A percentile compares a stretch with the other conserved stretches of the same genome.
Conservation (phyloP, 2,113 vertebrate genomes). For the Etheostoma cragini region DNA sequence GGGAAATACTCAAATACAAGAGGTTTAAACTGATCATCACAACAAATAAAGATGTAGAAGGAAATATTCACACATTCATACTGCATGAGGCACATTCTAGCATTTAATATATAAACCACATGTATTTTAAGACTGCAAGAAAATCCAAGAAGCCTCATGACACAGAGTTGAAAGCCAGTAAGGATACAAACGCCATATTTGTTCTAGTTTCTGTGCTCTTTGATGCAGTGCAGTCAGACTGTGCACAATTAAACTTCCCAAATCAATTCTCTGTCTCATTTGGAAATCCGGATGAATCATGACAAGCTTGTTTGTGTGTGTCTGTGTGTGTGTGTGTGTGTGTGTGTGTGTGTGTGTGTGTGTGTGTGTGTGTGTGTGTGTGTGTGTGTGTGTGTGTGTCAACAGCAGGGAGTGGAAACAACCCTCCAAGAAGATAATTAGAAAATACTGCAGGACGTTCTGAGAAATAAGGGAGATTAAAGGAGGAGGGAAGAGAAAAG, state of each 20-base stretch:
- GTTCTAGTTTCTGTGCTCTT: slow-evolving; percentile 37
- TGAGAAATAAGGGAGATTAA: slow-evolving; percentile 36
- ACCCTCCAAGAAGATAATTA: slow-evolving; percentile 54
- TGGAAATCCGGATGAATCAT: slow-evolving; percentile 49
- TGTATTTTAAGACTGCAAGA: neutral
- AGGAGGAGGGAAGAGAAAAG: slow-evolving; percentile 7
- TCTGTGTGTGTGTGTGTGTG: slow-evolving; percentile 24
- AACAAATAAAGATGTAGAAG: neutral
- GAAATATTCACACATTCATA: neutral
- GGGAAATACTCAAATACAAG: slow-evolving; percentile 27
- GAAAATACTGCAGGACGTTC: slow-evolving; percentile 64
- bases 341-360: slow-evolving; percentile 33
- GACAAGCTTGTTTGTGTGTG: slow-evolving; percentile 36
- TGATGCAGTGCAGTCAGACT: slow-evolving; percentile 62
- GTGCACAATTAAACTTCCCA: slow-evolving; percentile 36
- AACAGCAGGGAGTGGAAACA: slow-evolving; percentile 45
- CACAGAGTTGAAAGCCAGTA: neutral
- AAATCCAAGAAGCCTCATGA: slow-evolving; percentile 6
- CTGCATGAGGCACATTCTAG: neutral
- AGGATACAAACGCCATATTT: slow-evolving; percentile 9
- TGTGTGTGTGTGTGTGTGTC: slow-evolving; percentile 22
- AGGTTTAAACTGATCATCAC: slow-evolving; percentile 9
- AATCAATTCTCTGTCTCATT: slow-evolving; percentile 33
- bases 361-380: slow-evolving; percentile 22
- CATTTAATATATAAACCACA: neutral